Percentiles rank a stretch among this genome's conserved stretches.
Conservation (phyloP, 2,113 vertebrate species). For the Tor tambroides region DNA sequence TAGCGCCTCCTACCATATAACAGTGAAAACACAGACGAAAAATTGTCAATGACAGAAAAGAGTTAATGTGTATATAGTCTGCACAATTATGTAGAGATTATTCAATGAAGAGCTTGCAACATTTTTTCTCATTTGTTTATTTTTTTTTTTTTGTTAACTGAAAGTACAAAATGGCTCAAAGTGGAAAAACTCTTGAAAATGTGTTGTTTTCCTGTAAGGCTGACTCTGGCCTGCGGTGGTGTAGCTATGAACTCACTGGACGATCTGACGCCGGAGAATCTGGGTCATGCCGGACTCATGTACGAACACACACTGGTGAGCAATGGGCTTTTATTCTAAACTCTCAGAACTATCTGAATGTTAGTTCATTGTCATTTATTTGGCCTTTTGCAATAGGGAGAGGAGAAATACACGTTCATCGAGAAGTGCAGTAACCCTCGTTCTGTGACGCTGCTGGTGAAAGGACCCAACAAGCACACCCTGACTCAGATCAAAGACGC, state of each 20-base stretch:
- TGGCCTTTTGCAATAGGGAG: constrained; percentile 78
- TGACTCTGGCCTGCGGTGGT: constrained; percentile 92
- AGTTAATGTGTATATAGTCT: too few relatives aligned
- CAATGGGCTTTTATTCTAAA: not conserved
- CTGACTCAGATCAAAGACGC: constrained; percentile 97
- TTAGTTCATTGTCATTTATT: not conserved
- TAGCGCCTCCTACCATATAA: too few relatives aligned
- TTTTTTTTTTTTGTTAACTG: too few relatives aligned
- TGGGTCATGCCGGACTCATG: constrained; percentile 90
- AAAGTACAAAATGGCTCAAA: not conserved
- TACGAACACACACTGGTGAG: constrained; percentile 94
- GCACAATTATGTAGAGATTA: too few relatives aligned
- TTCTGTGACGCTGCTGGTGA: constrained; percentile 92
- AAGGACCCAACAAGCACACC: constrained; percentile 96
- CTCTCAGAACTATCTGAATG: not conserved
- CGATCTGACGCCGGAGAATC: constrained; percentile 87
- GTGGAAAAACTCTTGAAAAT: not conserved
- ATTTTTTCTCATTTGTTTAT: too few relatives aligned
- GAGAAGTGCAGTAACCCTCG: constrained; percentile 94
- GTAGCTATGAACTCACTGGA: constrained; percentile 93
- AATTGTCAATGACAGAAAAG: too few relatives aligned
- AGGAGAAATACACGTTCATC: constrained; percentile 96
- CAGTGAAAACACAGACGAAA: too few relatives aligned
- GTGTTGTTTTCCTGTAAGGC: constrained; percentile 66
- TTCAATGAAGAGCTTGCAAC: too few relatives aligned